Evolutionary conservation across 2,797 vertebrate genomes (phyloP), one percentile per base, ranked within the genome.

Genomic region (Schizothorax lantsangensis): DNA sequence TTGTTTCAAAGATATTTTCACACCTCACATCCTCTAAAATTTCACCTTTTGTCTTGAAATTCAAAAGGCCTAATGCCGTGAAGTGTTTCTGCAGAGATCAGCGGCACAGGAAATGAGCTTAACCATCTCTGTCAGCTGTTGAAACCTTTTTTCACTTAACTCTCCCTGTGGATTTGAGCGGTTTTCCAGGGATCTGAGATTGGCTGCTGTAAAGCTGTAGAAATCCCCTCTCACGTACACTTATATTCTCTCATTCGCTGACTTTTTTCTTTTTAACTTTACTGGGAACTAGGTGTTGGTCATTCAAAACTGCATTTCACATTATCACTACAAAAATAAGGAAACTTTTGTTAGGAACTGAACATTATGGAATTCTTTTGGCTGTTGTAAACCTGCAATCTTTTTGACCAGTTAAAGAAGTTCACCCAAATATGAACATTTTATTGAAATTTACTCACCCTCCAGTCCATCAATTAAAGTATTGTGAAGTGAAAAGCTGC

Each of bases 131-230:
- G 33, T 90, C 89, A 84, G 88, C 88, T 83, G 88, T 62, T 84
- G 73, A 86, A 88, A 86, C 72, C 62, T 59, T 86, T 36, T 38
- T 86, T 87, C 73, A 83, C 68, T 85, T 77, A 79, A 33, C 62
- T 64, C 79, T 86, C 85, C 85, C 89, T 62, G 52, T 52, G 74
- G 88, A 87, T 77, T 83, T 75, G 75, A 88, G 68, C 40, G 59
- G 64, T 88, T 90, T 90, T 86, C 85, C 87, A 86, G 62, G 80
- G 83, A 47, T 88, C 74, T 74, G 77, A 75, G 79, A 72, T 88
- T 82, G 54, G 81, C 69, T 88, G 78, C 81, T 75, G 36, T 80
- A 57, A 88, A 71, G 54, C 85, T 79, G 43, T 52, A 87, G 79
- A 86, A 84, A 83, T 84, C 87, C 64, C 54, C 78, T 69, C 40